These are phyloP conservation scores for Gnatocerus cornutus DNA, from an alignment of 2,888 invertebrate species.

Conservation along the genomic window DNA sequence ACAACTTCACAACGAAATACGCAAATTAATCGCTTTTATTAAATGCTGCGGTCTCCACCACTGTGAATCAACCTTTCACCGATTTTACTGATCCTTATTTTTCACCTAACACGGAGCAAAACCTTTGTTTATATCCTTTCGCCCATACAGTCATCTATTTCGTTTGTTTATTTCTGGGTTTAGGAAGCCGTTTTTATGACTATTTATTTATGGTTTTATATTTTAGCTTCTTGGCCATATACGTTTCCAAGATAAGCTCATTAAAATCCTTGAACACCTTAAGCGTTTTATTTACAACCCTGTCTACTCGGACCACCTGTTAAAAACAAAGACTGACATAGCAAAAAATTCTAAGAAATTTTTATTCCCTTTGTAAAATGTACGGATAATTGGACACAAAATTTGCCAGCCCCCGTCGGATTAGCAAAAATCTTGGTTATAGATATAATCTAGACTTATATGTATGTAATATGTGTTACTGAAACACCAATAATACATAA, in stretches of 20 bases:
- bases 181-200: constrained; percentile 43
- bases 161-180: constrained; percentile 47
- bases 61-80: constrained; percentile 15
- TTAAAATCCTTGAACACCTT: constrained; percentile 24
- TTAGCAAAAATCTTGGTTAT: too few relatives aligned
- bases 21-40: constrained; percentile 46
- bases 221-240: constrained; percentile 25
- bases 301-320: background rate
- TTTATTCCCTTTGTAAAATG: too few relatives aligned
- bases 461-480: too few relatives aligned
- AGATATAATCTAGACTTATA: too few relatives aligned
- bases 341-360: too few relatives aligned
- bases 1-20: constrained; percentile 29
- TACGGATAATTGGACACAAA: too few relatives aligned
- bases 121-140: constrained; percentile 49
- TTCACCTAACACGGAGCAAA: constrained; percentile 37
- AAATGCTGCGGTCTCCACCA: constrained; percentile 21
- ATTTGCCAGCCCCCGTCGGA: too few relatives aligned
- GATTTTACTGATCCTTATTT: constrained; percentile 11
- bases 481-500: too few relatives aligned
- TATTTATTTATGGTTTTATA: constrained; percentile 48
- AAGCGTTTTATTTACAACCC: constrained; percentile 20
- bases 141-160: constrained; percentile 42
- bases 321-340: background rate
- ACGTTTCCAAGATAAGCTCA: constrained; percentile 30